Conservation (phyloP, 2,113 vertebrate genomes). For the Callopanchax toddi region DNA sequence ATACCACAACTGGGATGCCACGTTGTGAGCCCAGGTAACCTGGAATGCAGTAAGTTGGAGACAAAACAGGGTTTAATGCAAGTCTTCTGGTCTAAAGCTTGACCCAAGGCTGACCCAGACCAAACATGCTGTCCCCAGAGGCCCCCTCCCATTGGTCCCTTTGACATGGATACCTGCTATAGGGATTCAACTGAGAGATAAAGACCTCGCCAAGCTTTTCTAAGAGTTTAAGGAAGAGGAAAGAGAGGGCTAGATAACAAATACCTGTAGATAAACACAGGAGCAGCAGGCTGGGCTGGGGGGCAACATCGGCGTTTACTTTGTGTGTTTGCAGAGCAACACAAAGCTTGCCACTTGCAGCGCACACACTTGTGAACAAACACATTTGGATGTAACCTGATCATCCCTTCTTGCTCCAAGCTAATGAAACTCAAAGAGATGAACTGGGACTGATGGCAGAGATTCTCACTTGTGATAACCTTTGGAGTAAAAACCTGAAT, state of each 20-base stretch:
- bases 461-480: constrained; percentile 83
- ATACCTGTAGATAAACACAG: constrained; percentile 70
- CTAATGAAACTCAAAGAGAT: constrained; percentile 79
- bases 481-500: constrained; percentile 73
- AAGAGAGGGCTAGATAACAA: constrained; percentile 60
- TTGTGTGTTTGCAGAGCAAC: constrained; percentile 67
- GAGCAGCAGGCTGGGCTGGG: constrained; percentile 48
- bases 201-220: constrained; percentile 64
- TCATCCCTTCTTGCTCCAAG: constrained; percentile 62
- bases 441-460: constrained; percentile 79
- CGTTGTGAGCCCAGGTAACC: constrained; percentile 12
- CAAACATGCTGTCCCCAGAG: constrained; percentile 83
- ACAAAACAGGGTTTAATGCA: constrained; percentile 18
- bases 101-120: constrained; percentile 88
- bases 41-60: constrained; percentile 14
- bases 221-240: constrained; percentile 54
- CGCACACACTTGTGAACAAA: constrained; percentile 55
- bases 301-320: constrained; percentile 54
- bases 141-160: constrained; percentile 72
- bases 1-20: not conserved
- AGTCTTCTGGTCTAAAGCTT: constrained; percentile 73
- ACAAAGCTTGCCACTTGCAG: constrained; percentile 56
- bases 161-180: constrained; percentile 92
- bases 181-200: constrained; percentile 78
- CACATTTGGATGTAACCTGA: constrained; percentile 80